phyloP scores from a whole-genome alignment of 2,113 vertebrate genomes.

The Polypterus bichir region DNA sequence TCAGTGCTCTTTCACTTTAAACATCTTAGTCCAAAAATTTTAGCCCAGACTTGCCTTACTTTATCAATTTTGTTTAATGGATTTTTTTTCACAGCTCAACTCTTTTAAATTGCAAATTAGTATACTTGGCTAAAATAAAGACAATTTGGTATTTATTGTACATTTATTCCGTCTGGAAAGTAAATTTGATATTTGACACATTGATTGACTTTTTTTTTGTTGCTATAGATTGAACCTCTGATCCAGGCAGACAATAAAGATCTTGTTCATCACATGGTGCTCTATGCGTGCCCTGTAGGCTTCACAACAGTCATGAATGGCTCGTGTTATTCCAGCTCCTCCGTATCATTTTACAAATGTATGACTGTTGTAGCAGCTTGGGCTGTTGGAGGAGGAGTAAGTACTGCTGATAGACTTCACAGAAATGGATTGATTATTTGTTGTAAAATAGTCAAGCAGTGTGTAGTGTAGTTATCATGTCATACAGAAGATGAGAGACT shows the following conservation, averaged over 20 bases:
- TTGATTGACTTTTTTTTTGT: background rate
- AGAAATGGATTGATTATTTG: too few relatives aligned
- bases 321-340: conserved; percentile 35
- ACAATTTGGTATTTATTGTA: background rate
- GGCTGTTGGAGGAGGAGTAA: conserved; percentile 62
- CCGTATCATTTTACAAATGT: conserved; percentile 34
- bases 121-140: too few relatives aligned
- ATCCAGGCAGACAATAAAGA: conserved; percentile 32
- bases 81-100: too few relatives aligned
- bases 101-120: too few relatives aligned
- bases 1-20: background rate
- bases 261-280: conserved; percentile 57
- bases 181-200: background rate
- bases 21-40: background rate
- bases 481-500: background rate
- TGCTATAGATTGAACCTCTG: conserved; percentile 48
- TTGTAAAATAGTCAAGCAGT: too few relatives aligned
- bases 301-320: conserved; percentile 28
- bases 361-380: conserved; percentile 48
- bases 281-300: conserved; percentile 49
- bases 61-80: too few relatives aligned
- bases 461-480: background rate
- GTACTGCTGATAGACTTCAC: conserved; percentile 12
- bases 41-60: too few relatives aligned
- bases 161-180: background rate